A percentile compares a stretch with the other conserved stretches of the same genome.
These are phyloP conservation scores for Ommatoiulus sabulosus DNA, from an alignment of 2,888 invertebrate genomes.

Conservation along the genomic window DNA sequence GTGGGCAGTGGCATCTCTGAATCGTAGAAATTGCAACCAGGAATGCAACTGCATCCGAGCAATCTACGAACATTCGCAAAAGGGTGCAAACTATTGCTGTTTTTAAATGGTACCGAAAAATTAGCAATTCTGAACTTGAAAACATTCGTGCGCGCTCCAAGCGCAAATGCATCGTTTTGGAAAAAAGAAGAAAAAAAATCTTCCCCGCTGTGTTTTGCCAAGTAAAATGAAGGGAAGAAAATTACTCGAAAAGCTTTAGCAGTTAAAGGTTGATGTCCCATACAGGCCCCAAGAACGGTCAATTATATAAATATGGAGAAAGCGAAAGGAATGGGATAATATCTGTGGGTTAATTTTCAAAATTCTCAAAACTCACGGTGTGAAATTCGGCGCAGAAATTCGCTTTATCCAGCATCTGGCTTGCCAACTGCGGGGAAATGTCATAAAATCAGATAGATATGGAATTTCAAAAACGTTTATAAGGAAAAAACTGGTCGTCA, in stretches of 20 bases:
- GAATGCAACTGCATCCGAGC: conserved; percentile 20
- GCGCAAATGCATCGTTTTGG: background rate
- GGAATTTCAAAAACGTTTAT: background rate
- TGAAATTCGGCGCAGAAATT: background rate
- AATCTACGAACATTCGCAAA: background rate
- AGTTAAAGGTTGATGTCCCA: conserved; percentile 16
- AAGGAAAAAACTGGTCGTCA: conserved; percentile 12
- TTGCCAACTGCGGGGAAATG: conserved; percentile 4
- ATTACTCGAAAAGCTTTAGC: background rate
- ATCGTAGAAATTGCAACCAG: background rate
- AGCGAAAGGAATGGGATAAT: background rate
- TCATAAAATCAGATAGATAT: conserved; percentile 15
- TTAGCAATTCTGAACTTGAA: conserved; percentile 15
- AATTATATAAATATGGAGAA: background rate
- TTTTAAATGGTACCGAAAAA: background rate
- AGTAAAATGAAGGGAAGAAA: background rate
- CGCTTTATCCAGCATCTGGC: conserved; percentile 1
- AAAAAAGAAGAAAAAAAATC: background rate
- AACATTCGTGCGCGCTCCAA: conserved; percentile 21
- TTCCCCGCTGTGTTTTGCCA: background rate
- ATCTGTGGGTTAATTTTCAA: background rate
- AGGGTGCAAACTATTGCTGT: conserved; percentile 6
- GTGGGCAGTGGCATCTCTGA: background rate
- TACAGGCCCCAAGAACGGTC: conserved; percentile 2
- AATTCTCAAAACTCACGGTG: background rate